Evolutionary conservation across 2,797 vertebrate genomes (phyloP).

Genomic region (Gobio occitaniae): DNA sequence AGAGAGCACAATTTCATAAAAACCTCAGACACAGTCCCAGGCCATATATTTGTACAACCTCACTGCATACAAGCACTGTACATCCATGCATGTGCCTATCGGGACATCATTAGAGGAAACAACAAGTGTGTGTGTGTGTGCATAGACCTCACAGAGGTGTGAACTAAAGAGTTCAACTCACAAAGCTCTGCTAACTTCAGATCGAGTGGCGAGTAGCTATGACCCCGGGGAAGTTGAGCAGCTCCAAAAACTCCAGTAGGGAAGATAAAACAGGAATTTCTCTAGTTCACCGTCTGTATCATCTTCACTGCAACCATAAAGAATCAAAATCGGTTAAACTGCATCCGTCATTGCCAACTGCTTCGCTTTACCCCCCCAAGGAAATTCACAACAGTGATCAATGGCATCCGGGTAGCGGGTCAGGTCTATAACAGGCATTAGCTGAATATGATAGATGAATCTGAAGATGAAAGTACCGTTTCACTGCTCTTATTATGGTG

Average conservation of each 20-base stretch:
- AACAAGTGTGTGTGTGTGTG: slow-evolving; percentile 5
- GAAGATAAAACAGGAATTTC: slow-evolving; percentile 11
- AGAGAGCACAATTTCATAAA: neutral
- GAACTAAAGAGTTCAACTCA: slow-evolving; percentile 35
- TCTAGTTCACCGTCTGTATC: slow-evolving; percentile 9
- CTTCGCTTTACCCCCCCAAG: slow-evolving; percentile 9
- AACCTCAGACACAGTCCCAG: neutral
- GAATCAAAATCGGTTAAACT: slow-evolving; percentile 9
- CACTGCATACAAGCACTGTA: slow-evolving; percentile 10
- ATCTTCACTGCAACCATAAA: slow-evolving; percentile 11
- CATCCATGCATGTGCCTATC: slow-evolving; percentile 10
- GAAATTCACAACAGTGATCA: slow-evolving; percentile 37
- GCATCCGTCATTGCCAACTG: slow-evolving; percentile 34
- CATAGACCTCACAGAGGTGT: neutral
- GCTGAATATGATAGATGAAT: slow-evolving; percentile 47
- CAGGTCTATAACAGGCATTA: slow-evolving; percentile 31
- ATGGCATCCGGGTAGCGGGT: slow-evolving; percentile 22
- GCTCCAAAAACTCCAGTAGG: slow-evolving; percentile 24
- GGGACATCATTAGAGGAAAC: slow-evolving; percentile 35
- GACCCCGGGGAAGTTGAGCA: slow-evolving; percentile 5
- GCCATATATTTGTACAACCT: slow-evolving; percentile 31
- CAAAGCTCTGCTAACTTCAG: slow-evolving; percentile 14
- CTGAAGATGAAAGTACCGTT: slow-evolving; percentile 22
- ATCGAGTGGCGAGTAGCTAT: slow-evolving; percentile 5
- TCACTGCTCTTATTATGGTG: slow-evolving; percentile 3